Evolutionary conservation across 2,888 invertebrate genomes (phyloP).

Genomic region (Campopleginae sp.): DNA sequence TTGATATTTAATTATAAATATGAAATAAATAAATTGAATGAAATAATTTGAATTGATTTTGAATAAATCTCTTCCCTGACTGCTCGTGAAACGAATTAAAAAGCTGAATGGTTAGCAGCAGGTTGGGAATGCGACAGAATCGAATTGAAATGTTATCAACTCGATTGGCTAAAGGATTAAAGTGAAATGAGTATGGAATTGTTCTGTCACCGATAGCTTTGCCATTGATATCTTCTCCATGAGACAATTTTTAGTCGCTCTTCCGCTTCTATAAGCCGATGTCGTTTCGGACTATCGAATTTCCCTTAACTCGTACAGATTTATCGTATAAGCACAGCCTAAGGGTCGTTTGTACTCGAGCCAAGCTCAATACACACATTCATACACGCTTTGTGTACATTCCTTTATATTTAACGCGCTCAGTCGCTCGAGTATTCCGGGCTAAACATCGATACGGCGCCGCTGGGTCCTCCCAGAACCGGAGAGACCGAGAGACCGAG

Average conservation of each 20-base stretch:
- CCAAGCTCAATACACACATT: not conserved
- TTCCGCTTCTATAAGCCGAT: constrained; percentile 5
- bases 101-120: no score
- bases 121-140: not conserved
- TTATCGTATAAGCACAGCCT: constrained; percentile 42
- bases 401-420: constrained; percentile 7
- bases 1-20: no score
- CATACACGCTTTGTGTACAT: not conserved
- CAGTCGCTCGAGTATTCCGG: constrained; percentile 40
- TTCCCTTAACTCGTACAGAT: constrained; percentile 47
- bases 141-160: not conserved
- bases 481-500: constrained; percentile 14
- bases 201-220: not conserved
- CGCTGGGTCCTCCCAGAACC: not conserved
- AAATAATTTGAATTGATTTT: no score
- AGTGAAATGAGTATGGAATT: not conserved
- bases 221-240: not conserved
- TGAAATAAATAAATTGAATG: no score
- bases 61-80: no score
- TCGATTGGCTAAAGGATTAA: not conserved
- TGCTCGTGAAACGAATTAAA: no score
- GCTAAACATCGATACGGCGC: not conserved
- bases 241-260: constrained; percentile 19
- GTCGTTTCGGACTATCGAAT: constrained; percentile 50
- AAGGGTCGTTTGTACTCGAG: constrained; percentile 19